Evolutionary conservation across 2,797 vertebrate species (phyloP).

Genomic region (Eulemur albifrons): DNA sequence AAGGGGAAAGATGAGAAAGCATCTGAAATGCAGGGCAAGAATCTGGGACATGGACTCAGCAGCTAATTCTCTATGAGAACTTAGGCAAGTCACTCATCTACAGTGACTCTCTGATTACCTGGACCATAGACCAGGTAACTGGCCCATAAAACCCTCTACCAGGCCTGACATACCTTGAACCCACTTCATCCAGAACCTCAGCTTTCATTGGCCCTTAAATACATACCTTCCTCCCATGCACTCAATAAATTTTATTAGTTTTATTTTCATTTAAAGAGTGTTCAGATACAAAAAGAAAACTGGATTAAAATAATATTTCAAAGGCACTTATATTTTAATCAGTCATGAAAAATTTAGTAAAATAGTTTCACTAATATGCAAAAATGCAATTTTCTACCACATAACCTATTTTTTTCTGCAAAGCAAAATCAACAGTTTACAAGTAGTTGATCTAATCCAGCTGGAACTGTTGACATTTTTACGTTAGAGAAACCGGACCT

Average conservation of each 20-base stretch:
- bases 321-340: neutral
- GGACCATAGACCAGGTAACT: neutral
- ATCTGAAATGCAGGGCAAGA: neutral
- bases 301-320: neutral
- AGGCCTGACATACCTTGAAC: neutral
- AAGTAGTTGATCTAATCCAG: neutral
- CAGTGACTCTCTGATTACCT: neutral
- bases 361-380: neutral
- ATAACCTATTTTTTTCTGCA: neutral
- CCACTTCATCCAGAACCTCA: neutral
- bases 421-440: slow-evolving; percentile 26
- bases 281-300: neutral
- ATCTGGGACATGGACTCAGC: neutral
- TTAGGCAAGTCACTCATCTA: neutral
- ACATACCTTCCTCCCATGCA: neutral
- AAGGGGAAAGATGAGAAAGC: neutral
- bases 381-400: slow-evolving; percentile 6
- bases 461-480: neutral
- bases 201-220: neutral
- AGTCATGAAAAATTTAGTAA: neutral
- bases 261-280: neutral
- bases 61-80: neutral
- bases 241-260: neutral
- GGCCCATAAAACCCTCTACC: neutral
- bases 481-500: neutral